Conservation (phyloP, 2,888 invertebrate species). For the Tenodera sinensis region DNA sequence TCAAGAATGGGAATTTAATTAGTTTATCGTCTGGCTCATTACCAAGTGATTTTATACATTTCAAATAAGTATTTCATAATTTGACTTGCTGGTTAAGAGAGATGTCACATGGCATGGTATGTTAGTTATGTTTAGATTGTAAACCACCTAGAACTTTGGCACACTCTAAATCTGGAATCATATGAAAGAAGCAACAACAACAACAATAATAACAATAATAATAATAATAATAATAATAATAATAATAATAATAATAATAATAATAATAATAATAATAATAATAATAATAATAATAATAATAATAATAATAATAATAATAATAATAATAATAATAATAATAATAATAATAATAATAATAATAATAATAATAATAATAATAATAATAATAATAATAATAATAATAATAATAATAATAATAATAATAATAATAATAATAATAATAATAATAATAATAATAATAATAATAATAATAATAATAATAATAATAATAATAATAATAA, state of each 20-base stretch:
- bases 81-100: too few species aligned
- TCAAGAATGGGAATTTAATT: too few species aligned
- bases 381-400: neutral
- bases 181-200: too few species aligned
- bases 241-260: neutral
- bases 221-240: too few species aligned
- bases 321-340: neutral
- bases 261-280: neutral
- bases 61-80: too few species aligned
- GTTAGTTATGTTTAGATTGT: too few species aligned
- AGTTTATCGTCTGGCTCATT: too few species aligned
- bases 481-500: slow-evolving; percentile 43
- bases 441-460: slow-evolving; percentile 40
- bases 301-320: neutral
- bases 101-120: too few species aligned
- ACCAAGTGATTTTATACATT: too few species aligned
- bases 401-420: slow-evolving; percentile 31
- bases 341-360: neutral
- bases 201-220: too few species aligned
- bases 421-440: slow-evolving; percentile 34
- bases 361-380: neutral
- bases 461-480: slow-evolving; percentile 39
- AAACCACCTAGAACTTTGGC: too few species aligned
- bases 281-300: neutral
- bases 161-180: too few species aligned